phyloP scores from a whole-genome alignment of 2,888 invertebrate species.

The Tupiocoris notatus region DNA sequence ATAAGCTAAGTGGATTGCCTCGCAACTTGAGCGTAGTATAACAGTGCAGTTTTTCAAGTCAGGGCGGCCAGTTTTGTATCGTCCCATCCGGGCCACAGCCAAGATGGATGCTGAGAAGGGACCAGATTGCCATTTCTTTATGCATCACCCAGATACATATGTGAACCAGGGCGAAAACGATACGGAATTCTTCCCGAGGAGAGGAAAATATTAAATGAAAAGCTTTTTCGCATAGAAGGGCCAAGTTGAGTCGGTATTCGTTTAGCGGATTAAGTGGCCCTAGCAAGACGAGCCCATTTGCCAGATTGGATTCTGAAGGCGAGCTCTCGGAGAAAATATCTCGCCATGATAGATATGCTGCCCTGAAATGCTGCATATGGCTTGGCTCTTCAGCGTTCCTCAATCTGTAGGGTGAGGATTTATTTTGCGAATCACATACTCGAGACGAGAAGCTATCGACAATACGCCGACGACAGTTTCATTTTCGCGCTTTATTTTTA shows the following conservation, averaged over 20 bases:
- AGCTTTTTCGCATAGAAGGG: not conserved
- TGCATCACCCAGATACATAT: constrained; percentile 30
- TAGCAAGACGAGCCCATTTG: constrained; percentile 11
- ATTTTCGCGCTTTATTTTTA: too few species aligned
- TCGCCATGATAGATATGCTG: constrained; percentile 25
- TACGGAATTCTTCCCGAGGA: not conserved
- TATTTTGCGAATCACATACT: not conserved
- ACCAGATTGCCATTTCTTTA: constrained; percentile 24
- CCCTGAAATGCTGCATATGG: constrained; percentile 31
- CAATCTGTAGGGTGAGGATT: not conserved
- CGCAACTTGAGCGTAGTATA: constrained; percentile 8
- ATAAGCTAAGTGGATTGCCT: constrained; percentile 19
- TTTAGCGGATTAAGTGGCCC: not conserved
- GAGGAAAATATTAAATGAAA: not conserved
- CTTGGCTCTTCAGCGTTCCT: not conserved
- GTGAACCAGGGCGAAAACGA: constrained; percentile 1
- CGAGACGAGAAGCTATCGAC: too few species aligned
- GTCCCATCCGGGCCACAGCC: not conserved
- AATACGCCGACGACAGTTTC: too few species aligned
- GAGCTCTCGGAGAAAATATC: constrained; percentile 1
- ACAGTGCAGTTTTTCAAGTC: constrained; percentile 2
- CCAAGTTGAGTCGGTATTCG: not conserved
- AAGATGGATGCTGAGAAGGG: constrained; percentile 13
- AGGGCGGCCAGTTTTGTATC: constrained; percentile 3
- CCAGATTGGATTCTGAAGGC: constrained; percentile 35